Evolutionary conservation across 2,797 vertebrate species (phyloP).

Genomic region (Rhinichthys osculus): DNA sequence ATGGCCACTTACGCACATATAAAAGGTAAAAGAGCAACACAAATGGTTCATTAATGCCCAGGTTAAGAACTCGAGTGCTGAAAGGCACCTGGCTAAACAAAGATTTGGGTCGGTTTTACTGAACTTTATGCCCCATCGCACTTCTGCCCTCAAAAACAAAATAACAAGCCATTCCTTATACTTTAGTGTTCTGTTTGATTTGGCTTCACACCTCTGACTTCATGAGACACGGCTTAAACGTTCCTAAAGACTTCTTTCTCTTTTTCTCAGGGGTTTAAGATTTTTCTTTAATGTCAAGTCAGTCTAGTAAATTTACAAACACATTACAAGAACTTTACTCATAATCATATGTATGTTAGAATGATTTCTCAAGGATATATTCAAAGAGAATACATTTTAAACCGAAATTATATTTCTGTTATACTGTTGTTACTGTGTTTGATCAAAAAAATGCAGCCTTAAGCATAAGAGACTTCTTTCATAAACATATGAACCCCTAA

Average conservation of each 20-base stretch:
- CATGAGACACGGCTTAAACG: neutral
- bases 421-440: neutral
- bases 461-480: neutral
- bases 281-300: neutral
- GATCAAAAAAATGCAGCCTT: neutral
- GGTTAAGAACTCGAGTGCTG: neutral
- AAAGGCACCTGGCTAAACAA: neutral
- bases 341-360: neutral
- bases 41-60: neutral
- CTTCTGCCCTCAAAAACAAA: neutral
- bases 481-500: neutral
- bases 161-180: constrained; percentile 41
- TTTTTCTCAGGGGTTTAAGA: neutral
- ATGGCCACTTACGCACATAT: constrained; percentile 81
- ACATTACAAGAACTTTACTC: neutral
- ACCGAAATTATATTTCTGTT: neutral
- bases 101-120: neutral
- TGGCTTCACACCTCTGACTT: constrained; percentile 45
- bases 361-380: neutral
- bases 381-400: neutral
- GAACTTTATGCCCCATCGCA: neutral
- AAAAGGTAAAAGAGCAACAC: constrained; percentile 68
- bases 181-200: constrained; percentile 60
- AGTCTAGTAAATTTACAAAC: neutral
- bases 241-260: neutral